Conservation (phyloP, 2,797 vertebrate species). For the Potorous gilbertii region DNA sequence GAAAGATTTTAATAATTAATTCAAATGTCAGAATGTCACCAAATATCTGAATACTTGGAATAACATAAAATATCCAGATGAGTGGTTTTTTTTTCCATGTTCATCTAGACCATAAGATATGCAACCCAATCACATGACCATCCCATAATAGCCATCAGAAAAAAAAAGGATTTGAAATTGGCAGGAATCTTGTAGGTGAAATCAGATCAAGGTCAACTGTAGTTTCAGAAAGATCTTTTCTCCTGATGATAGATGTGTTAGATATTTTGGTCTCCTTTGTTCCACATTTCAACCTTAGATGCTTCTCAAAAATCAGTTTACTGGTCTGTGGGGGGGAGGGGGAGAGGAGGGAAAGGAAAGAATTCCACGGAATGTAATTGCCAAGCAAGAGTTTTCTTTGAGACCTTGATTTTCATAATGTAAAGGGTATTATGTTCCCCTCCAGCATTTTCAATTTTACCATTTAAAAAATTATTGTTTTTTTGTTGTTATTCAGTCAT, state of each 20-base stretch:
- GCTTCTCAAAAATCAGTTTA: slow-evolving; percentile 18
- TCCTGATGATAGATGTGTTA: neutral
- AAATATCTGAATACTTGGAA: neutral
- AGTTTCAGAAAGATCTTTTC: neutral
- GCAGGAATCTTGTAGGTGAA: neutral
- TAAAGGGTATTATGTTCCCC: neutral
- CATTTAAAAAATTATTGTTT: neutral
- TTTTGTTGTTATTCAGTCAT: slow-evolving; percentile 26
- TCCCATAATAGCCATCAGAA: neutral
- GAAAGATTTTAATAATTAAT: neutral
- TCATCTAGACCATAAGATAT: neutral
- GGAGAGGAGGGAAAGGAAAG: too few relatives aligned
- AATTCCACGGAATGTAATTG: neutral
- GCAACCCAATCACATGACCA: neutral
- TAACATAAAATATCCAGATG: neutral
- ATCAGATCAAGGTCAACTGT: neutral
- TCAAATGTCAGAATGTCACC: neutral
- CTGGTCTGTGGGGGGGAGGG: neutral
- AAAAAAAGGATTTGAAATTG: neutral
- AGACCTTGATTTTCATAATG: neutral
- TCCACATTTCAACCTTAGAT: slow-evolving; percentile 7
- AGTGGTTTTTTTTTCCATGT: neutral
- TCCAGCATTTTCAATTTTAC: neutral
- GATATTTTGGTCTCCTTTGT: neutral
- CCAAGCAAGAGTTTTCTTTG: neutral